phyloP scores from a whole-genome alignment of 2,113 vertebrate genomes.

The Suncus etruscus region DNA sequence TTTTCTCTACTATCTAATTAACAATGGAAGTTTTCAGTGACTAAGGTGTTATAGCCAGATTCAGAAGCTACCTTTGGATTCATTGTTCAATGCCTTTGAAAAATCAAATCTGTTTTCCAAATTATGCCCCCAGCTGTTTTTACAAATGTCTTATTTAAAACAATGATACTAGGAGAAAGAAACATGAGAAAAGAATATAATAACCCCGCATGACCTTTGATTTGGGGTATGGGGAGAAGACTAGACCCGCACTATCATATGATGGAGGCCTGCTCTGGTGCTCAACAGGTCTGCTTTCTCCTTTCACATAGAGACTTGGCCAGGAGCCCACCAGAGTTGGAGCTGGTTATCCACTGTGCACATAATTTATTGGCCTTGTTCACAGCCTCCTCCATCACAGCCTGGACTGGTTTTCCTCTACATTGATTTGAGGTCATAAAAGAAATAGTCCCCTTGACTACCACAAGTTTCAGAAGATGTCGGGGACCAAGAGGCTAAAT shows the following conservation, averaged over 20 bases:
- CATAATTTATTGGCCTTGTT: slow-evolving; percentile 27
- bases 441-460: slow-evolving; percentile 64
- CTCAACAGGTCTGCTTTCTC: background rate
- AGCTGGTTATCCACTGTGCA: background rate
- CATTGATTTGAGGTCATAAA: slow-evolving; percentile 67
- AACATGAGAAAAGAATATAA: background rate
- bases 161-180: background rate
- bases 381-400: slow-evolving; percentile 44
- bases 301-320: background rate
- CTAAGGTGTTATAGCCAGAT: background rate
- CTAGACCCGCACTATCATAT: background rate
- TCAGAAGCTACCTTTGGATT: slow-evolving; percentile 10
- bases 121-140: background rate
- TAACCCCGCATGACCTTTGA: background rate
- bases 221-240: background rate
- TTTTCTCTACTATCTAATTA: background rate
- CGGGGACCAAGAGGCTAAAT: slow-evolving; percentile 53
- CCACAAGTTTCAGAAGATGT: slow-evolving; percentile 63
- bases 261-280: background rate
- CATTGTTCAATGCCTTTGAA: slow-evolving; percentile 12
- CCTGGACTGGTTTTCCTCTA: slow-evolving; percentile 58
- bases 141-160: background rate
- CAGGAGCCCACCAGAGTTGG: background rate
- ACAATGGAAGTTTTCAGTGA: background rate
- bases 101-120: slow-evolving; percentile 54